These are phyloP conservation scores for Cynaeus angustus DNA, from an alignment of 2,888 invertebrate species.

Conservation along the genomic window DNA sequence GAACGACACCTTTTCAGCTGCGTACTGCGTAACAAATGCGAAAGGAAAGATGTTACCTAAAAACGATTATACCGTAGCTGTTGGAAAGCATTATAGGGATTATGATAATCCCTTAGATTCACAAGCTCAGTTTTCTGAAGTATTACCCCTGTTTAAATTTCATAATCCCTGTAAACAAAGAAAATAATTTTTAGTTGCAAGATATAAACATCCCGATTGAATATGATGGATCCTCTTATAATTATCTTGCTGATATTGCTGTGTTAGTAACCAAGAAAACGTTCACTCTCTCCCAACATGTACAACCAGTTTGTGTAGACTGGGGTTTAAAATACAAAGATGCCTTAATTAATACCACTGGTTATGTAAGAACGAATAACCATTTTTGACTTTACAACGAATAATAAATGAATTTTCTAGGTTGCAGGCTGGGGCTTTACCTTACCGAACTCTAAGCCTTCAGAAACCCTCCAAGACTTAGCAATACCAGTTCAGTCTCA, in stretches of 20 bases:
- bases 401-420: neutral
- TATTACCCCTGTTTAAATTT: constrained; percentile 18
- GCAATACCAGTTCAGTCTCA: constrained; percentile 42
- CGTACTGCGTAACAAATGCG: constrained; percentile 56
- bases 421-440: constrained; percentile 30
- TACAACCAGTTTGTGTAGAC: constrained; percentile 60
- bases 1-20: constrained; percentile 53
- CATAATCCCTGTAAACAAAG: neutral
- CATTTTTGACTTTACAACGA: no score
- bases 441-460: neutral
- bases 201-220: constrained; percentile 8
- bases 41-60: constrained; percentile 30
- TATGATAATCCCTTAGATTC: constrained; percentile 53
- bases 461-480: constrained; percentile 39
- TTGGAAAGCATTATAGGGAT: constrained; percentile 58
- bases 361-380: neutral
- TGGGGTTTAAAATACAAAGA: constrained; percentile 16
- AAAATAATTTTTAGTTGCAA: constrained; percentile 15
- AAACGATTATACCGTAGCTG: constrained; percentile 53
- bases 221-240: constrained; percentile 7
- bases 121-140: constrained; percentile 50
- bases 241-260: constrained; percentile 63
- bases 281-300: constrained; percentile 62
- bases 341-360: neutral
- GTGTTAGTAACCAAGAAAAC: constrained; percentile 61